Evolutionary conservation across 2,888 invertebrate species (phyloP).

Genomic region (Eupithecia insigniata): DNA sequence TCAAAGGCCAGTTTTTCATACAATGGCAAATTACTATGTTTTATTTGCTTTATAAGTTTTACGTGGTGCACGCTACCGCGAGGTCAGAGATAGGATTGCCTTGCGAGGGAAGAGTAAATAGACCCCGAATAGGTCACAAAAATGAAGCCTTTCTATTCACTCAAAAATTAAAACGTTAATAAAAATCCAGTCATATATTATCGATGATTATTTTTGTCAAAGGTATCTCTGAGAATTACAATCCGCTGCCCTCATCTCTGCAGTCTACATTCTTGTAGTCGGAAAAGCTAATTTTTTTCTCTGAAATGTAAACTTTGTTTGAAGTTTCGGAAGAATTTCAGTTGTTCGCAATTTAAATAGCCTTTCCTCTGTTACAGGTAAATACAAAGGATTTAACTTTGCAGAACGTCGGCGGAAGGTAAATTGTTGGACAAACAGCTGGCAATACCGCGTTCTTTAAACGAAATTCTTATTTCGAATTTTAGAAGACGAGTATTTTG

Average conservation of each 20-base stretch:
- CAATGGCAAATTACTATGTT: too few species aligned
- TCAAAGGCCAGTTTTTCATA: too few species aligned
- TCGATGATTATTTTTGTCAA: too few species aligned
- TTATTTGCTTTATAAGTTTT: too few species aligned
- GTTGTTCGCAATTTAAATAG: conserved; percentile 9
- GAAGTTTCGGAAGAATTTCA: conserved; percentile 5
- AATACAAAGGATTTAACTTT: conserved; percentile 9
- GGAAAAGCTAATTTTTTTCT: not conserved
- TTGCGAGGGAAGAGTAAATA: too few species aligned
- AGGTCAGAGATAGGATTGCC: too few species aligned
- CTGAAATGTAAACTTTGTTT: not conserved
- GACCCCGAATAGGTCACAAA: too few species aligned
- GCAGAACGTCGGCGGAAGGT: not conserved
- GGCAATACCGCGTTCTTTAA: conserved; percentile 2
- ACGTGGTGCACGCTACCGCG: too few species aligned
- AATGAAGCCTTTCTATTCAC: too few species aligned
- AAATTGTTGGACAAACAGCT: conserved; percentile 9
- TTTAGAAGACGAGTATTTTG: not conserved
- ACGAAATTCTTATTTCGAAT: not conserved
- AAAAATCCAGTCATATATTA: too few species aligned
- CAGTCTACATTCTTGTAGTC: not conserved
- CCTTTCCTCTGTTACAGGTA: conserved; percentile 30
- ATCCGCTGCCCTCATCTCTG: not conserved
- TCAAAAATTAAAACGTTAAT: too few species aligned
- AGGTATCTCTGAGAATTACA: too few species aligned